These are phyloP conservation scores for Yoshiicerus persimilis DNA, from an alignment of 1,140 invertebrate genomes.

Conservation along the genomic window DNA sequence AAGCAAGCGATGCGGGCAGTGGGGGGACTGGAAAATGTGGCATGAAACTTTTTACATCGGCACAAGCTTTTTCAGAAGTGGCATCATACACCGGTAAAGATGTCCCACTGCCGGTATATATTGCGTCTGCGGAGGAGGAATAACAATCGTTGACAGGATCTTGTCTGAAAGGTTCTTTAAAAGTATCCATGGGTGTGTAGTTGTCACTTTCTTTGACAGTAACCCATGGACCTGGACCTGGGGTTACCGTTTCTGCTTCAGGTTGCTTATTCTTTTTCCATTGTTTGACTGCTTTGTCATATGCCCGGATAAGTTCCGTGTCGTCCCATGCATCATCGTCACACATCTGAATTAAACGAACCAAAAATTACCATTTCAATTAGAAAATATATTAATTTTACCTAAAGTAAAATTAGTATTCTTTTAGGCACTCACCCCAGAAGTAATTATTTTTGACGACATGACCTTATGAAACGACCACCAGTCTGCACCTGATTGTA, in stretches of 20 bases:
- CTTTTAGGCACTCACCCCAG: too few species aligned
- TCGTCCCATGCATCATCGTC: slow-evolving; percentile 43
- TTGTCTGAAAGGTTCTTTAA: too few species aligned
- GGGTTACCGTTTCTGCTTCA: neutral
- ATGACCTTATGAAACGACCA: too few species aligned
- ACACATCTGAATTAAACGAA: neutral
- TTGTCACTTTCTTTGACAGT: neutral
- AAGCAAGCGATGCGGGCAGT: slow-evolving; percentile 21
- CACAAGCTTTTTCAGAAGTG: neutral
- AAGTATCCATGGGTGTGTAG: neutral
- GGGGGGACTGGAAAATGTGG: slow-evolving; percentile 34
- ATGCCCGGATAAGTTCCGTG: slow-evolving; percentile 41
- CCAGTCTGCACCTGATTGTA: too few species aligned
- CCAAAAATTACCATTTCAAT: neutral
- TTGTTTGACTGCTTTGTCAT: slow-evolving; percentile 36
- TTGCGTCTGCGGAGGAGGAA: neutral
- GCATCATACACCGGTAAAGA: neutral
- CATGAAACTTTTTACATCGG: neutral
- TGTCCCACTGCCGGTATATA: neutral
- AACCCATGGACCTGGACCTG: slow-evolving; percentile 27
- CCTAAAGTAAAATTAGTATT: neutral
- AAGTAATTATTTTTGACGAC: too few species aligned
- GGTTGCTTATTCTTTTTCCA: slow-evolving; percentile 30
- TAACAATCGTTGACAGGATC: too few species aligned
- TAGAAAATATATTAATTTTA: neutral